phyloP scores from a whole-genome alignment of 2,113 vertebrate species.

The Corydoras maculifer region DNA sequence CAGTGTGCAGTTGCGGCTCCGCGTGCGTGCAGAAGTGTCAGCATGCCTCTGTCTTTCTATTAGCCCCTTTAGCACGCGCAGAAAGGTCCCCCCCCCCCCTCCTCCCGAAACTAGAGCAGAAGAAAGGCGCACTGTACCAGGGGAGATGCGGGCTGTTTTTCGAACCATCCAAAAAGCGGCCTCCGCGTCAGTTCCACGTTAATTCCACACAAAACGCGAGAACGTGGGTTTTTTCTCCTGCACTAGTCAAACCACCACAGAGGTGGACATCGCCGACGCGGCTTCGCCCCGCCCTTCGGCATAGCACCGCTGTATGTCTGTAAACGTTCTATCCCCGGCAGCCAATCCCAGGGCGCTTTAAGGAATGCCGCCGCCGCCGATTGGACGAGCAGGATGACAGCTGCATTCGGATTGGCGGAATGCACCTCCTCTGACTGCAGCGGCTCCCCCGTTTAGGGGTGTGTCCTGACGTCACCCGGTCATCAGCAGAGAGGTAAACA shows the following conservation, averaged over 20 bases:
- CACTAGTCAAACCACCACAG: conserved; percentile 48
- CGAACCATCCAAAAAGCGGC: conserved; percentile 13
- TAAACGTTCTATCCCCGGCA: conserved; percentile 49
- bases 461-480: conserved; percentile 65
- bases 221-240: conserved; percentile 29
- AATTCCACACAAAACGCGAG: conserved; percentile 49
- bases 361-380: conserved; percentile 25
- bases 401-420: conserved; percentile 47
- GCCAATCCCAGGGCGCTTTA: conserved; percentile 55
- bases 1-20: no score
- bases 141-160: conserved; percentile 9
- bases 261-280: conserved; percentile 59
- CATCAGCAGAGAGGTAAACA: conserved; percentile 47
- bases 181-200: conserved; percentile 54
- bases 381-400: conserved; percentile 52
- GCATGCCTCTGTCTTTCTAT: conserved; percentile 41
- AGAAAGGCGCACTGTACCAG: conserved; percentile 21
- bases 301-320: conserved; percentile 56
- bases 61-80: conserved; percentile 27
- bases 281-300: conserved; percentile 53
- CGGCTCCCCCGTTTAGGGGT: conserved; percentile 58
- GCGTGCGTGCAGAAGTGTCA: conserved; percentile 37
- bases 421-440: conserved; percentile 30
- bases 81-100: not conserved
- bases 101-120: not conserved